These are phyloP conservation scores for Terrapene triunguis DNA, from an alignment of 2,113 vertebrate species.

Conservation along the genomic window DNA sequence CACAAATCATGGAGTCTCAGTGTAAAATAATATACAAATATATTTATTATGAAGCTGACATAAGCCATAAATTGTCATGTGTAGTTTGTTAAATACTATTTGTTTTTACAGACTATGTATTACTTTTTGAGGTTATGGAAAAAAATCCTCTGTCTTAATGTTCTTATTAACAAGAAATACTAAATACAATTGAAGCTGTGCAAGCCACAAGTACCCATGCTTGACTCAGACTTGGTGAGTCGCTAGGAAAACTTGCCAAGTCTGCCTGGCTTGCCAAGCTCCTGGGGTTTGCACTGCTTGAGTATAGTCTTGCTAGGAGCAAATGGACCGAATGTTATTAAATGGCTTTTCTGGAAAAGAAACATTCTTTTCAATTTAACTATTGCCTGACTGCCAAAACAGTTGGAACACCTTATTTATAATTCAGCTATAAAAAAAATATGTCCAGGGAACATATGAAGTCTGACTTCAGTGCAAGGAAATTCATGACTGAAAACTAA, in stretches of 20 bases:
- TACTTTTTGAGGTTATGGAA: constrained; percentile 30
- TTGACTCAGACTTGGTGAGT: constrained; percentile 66
- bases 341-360: constrained; percentile 75
- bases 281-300: constrained; percentile 78
- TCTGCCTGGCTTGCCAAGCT: constrained; percentile 75
- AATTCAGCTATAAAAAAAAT: constrained; percentile 32
- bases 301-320: constrained; percentile 66
- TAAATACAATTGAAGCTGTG: constrained; percentile 50
- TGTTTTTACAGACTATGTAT: neutral
- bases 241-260: constrained; percentile 73
- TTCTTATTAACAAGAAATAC: constrained; percentile 67
- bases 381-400: constrained; percentile 73
- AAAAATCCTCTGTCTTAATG: neutral
- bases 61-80: neutral
- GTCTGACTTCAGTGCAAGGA: constrained; percentile 38
- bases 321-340: constrained; percentile 78
- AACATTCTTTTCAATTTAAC: constrained; percentile 72
- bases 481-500: constrained; percentile 18
- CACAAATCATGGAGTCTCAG: neutral
- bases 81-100: neutral
- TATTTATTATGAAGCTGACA: neutral
- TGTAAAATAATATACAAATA: neutral
- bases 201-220: constrained; percentile 50
- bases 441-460: constrained; percentile 1
- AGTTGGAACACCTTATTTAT: constrained; percentile 61